phyloP scores from a whole-genome alignment of 1,140 invertebrate species.

The Zophobas morio region DNA sequence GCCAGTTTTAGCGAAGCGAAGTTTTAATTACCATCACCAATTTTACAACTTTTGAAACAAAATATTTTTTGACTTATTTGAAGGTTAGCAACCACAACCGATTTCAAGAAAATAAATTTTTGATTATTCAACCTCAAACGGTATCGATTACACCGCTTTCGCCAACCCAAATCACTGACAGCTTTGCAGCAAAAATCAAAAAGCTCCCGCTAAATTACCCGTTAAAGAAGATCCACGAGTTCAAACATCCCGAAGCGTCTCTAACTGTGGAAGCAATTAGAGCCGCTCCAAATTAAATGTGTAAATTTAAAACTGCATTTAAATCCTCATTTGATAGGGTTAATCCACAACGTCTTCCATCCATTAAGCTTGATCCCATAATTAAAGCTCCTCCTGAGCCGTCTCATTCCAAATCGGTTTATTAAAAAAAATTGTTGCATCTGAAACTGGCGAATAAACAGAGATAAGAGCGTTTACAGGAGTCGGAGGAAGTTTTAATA shows the following conservation, averaged over 20 bases:
- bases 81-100: not conserved
- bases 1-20: no score
- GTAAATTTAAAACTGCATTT: not conserved
- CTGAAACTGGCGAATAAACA: no score
- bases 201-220: constrained; percentile 1
- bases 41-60: no score
- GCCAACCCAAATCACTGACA: not conserved
- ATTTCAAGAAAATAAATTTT: not conserved
- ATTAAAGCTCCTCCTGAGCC: no score
- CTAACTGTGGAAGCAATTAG: not conserved
- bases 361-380: no score
- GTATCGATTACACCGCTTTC: no score
- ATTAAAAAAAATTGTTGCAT: not conserved
- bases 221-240: not conserved
- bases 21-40: no score
- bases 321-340: not conserved
- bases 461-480: not conserved
- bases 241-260: not conserved
- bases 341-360: no score
- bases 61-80: no score
- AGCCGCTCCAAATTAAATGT: not conserved
- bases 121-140: not conserved
- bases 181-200: not conserved
- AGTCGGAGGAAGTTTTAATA: not conserved
- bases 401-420: not conserved